Base-by-base conservation (phyloP, 2,113 vertebrate species). In the Lutjanus erythropterus region DNA sequence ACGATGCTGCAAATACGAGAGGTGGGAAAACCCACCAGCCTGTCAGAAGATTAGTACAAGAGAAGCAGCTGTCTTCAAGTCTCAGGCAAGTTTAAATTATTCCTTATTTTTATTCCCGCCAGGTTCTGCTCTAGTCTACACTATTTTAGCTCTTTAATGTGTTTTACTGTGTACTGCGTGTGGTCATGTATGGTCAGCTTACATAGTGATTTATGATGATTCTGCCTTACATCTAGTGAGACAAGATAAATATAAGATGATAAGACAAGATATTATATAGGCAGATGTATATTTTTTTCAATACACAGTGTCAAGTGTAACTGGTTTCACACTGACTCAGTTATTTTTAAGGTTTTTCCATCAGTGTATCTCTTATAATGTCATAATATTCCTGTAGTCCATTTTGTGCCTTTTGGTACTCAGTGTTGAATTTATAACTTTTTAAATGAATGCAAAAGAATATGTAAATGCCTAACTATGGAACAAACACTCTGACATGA, bases 1-100 rank as follows among this genome's bases (percentile, higher is more conserved):
- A 31, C n/a, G 18, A 12, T 3, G 2, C 9, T 52, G 23, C 16
- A 16, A 23, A 66, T 19, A 21, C 6, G 25, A 41, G 12, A 59
- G 33, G 64, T 39, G 18, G 61, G 56, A 75, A 85, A 90, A 64
- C 50, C 52, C 78, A 81, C 31, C 18, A 41, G 31, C 2, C n/a
- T n/a, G n/a, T 21, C n/a, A 56, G 9, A 74, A 18, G 31, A 16
- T 50, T 11, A 46, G 14, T n/a, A 6, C n/a, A 53, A 9, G 56
- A 16, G 33, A 27, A 23, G 42, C 6, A 23, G 15, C 58, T 9
- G 5, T 9, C 52, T 5, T 27, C 0, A 16, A 46, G 23, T 8
- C 35, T 67, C 55, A 37, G 75, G 75, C 79, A 14, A 86, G 70
- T 78, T 41, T 1, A 44, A 29, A 55, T 59, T 21, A 41, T 3